Evolutionary conservation across 2,797 vertebrate genomes (phyloP), one percentile per base, ranked within the genome.

Genomic region (Merluccius polli): DNA sequence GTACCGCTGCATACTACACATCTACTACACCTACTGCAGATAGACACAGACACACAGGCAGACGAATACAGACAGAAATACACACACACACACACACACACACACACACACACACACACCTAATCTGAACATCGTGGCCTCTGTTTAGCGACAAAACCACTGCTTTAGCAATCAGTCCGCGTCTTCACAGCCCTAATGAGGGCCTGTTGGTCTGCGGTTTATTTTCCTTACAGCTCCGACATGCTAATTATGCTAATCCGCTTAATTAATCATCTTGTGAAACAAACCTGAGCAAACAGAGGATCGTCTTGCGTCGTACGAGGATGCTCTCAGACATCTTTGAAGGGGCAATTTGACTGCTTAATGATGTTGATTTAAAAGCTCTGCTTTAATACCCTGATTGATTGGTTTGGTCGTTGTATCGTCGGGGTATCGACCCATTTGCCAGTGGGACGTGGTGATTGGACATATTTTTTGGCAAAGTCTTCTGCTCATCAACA

Each of bases 171-270:
- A 88, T 90, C 87, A 89, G 41, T 73, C 65, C 75, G 71, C 82
- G 63, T 87, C 82, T 88, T 83, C 81, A 87, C 82, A 83, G 63
- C 67, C 71, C 73, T 89, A 79, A 93, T 91, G 91, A 88, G 88
- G 69, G 79, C 79, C 84, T 84, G 75, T 83, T 27, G 24, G n/a
- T 83, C 71, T 77, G 73, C 83, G 78, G 38, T 79, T 87, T 82
- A 74, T 83, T 87, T 82, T 73, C 71, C 79, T 86, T 86, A 87
- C 79, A 81, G 85, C 73, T 85, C 71, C 72, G 79, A 73, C 73
- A 77, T 80, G 82, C 67, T 84, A 83, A 90, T 92, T 73, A 85
- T 80, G 81, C 74, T 85, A 90, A 90, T 88, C 74, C 74, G 52
- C n/a, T 69, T 80, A 90, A 90, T 90, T 86, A 85, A 87, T 89